phyloP scores from a whole-genome alignment of 2,888 invertebrate species.

The Nemotelus pantherinus region DNA sequence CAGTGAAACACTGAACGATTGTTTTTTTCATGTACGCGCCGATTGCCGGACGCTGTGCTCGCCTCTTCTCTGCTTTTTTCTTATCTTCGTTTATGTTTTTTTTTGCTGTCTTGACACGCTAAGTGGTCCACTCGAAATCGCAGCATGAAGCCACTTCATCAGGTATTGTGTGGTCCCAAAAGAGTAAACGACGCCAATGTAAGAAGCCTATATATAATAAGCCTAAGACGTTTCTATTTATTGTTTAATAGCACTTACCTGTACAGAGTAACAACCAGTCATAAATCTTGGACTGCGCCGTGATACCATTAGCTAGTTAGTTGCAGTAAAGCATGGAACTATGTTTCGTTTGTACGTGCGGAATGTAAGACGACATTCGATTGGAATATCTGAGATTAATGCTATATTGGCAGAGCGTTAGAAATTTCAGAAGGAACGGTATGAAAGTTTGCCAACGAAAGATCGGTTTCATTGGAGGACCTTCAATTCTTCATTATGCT shows the following conservation, averaged over 20 bases:
- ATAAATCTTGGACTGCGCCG: constrained; percentile 33
- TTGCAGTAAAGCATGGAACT: neutral
- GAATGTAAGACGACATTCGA: no score
- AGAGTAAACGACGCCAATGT: constrained; percentile 39
- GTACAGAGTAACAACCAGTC: constrained; percentile 42
- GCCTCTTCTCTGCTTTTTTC: neutral
- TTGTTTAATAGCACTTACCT: constrained; percentile 45
- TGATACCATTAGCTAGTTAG: constrained; percentile 37
- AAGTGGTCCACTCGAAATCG: constrained; percentile 45
- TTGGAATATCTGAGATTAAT: no score
- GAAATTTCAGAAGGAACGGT: no score
- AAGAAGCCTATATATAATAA: constrained; percentile 15
- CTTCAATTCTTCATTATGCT: no score
- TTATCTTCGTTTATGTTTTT: neutral
- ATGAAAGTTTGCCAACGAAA: no score
- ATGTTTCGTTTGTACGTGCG: no score
- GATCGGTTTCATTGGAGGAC: no score
- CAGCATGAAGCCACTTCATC: constrained; percentile 44
- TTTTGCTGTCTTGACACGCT: constrained; percentile 40
- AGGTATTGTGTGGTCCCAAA: constrained; percentile 44
- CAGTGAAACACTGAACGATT: constrained; percentile 38
- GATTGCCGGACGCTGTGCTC: constrained; percentile 18
- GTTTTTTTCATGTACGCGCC: constrained; percentile 10
- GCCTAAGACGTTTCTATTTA: constrained; percentile 42
- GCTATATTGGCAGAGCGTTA: no score